Percentiles rank a stretch among this genome's conserved stretches.
Conservation (phyloP, 2,113 vertebrate species). For the Paracyprichromis sp. region DNA sequence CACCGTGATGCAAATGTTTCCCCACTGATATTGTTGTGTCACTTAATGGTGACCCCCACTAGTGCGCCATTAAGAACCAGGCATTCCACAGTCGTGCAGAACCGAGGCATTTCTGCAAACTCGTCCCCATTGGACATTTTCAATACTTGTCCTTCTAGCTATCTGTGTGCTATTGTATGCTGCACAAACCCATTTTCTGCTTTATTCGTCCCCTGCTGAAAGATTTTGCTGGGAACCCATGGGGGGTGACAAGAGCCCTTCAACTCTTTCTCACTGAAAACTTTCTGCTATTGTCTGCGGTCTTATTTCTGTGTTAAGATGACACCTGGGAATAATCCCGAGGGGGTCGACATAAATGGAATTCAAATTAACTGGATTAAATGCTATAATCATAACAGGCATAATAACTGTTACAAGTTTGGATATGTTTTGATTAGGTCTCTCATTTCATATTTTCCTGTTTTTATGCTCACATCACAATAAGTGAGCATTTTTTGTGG, state of each 20-base stretch:
- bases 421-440: constrained; percentile 23
- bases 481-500: neutral
- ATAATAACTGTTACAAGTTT: constrained; percentile 30
- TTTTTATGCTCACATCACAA: neutral
- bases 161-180: constrained; percentile 61
- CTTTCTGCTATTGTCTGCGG: constrained; percentile 40
- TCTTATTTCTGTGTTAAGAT: constrained; percentile 55
- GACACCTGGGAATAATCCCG: constrained; percentile 54
- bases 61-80: constrained; percentile 49
- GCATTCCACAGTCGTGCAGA: constrained; percentile 37
- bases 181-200: constrained; percentile 66
- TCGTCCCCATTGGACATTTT: constrained; percentile 55
- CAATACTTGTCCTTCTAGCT: constrained; percentile 59
- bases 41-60: constrained; percentile 64
- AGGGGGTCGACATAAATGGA: constrained; percentile 34
- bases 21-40: constrained; percentile 66
- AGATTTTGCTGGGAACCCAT: constrained; percentile 46
- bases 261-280: constrained; percentile 23
- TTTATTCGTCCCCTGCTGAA: constrained; percentile 61
- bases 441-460: neutral
- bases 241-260: constrained; percentile 20
- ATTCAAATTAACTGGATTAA: constrained; percentile 48
- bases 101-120: constrained; percentile 48
- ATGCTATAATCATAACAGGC: constrained; percentile 36
- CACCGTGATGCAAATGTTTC: constrained; percentile 62